A percentile compares a stretch with the other conserved stretches of the same genome.
phyloP scores from a whole-genome alignment of 1,140 invertebrate genomes.

The Dreissena rostriformis region DNA sequence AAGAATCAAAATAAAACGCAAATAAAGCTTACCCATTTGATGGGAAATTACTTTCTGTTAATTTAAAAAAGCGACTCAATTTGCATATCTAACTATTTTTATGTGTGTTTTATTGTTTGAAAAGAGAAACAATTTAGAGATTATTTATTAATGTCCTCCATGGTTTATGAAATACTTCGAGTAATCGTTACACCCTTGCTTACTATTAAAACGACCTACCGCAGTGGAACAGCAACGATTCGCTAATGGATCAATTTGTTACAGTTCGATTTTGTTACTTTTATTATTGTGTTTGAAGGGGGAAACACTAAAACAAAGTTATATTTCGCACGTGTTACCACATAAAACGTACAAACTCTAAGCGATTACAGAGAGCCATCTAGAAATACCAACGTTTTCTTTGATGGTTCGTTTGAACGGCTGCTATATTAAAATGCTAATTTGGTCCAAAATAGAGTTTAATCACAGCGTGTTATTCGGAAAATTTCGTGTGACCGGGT shows the following conservation, averaged over 20 bases:
- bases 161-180: background rate
- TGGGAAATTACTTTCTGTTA: too few relatives aligned
- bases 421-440: too few relatives aligned
- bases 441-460: too few relatives aligned
- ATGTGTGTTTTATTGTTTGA: background rate
- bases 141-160: background rate
- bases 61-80: background rate
- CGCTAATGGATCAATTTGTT: slow-evolving; percentile 51
- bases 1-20: too few relatives aligned
- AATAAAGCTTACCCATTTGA: too few relatives aligned
- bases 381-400: too few relatives aligned
- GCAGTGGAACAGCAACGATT: slow-evolving; percentile 23
- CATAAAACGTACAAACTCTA: slow-evolving; percentile 25
- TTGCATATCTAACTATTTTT: background rate
- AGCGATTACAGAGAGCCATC: too few relatives aligned
- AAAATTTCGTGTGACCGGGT: too few relatives aligned
- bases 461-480: too few relatives aligned
- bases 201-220: slow-evolving; percentile 36
- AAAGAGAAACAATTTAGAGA: background rate
- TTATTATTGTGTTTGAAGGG: slow-evolving; percentile 36
- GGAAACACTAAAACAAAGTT: slow-evolving; percentile 31
- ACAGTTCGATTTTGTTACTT: slow-evolving; percentile 43
- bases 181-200: background rate
- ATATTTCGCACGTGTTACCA: slow-evolving; percentile 38
- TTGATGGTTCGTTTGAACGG: too few relatives aligned